These are phyloP conservation scores for Drosophila paulistorum DNA, from an alignment of 1,140 invertebrate species.

Conservation along the genomic window DNA sequence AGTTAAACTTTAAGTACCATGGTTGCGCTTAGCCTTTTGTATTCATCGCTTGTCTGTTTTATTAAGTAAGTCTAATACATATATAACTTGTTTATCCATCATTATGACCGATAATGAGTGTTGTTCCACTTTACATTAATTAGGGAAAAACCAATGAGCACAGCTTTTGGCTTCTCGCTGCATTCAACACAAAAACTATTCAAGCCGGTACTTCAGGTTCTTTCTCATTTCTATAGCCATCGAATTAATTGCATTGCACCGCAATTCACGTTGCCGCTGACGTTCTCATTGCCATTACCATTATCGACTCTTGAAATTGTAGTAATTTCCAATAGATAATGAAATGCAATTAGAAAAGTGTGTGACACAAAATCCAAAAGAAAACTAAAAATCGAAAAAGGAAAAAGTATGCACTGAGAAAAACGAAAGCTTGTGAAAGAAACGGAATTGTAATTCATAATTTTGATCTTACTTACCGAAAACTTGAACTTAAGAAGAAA, in stretches of 20 bases:
- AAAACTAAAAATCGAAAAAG: conserved; percentile 23
- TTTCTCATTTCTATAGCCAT: conserved; percentile 35
- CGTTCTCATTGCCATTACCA: conserved; percentile 47
- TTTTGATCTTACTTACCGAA: too few species aligned
- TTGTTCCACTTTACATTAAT: conserved; percentile 42
- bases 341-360: conserved; percentile 74
- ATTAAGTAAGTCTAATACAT: background rate
- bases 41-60: background rate
- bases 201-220: conserved; percentile 14
- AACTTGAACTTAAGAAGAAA: too few species aligned
- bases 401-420: background rate
- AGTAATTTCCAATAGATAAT: conserved; percentile 71
- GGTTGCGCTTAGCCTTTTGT: conserved; percentile 4
- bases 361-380: conserved; percentile 19
- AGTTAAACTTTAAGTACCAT: conserved; percentile 30
- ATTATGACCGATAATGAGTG: conserved; percentile 14
- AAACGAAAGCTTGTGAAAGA: background rate
- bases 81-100: conserved; percentile 5
- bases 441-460: too few species aligned
- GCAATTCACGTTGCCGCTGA: conserved; percentile 44
- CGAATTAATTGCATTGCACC: conserved; percentile 64
- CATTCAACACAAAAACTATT: conserved; percentile 32
- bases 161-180: background rate
- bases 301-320: conserved; percentile 44
- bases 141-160: conserved; percentile 40